phyloP scores from a whole-genome alignment of 2,888 invertebrate species.

The Pristionchus entomophagus region DNA sequence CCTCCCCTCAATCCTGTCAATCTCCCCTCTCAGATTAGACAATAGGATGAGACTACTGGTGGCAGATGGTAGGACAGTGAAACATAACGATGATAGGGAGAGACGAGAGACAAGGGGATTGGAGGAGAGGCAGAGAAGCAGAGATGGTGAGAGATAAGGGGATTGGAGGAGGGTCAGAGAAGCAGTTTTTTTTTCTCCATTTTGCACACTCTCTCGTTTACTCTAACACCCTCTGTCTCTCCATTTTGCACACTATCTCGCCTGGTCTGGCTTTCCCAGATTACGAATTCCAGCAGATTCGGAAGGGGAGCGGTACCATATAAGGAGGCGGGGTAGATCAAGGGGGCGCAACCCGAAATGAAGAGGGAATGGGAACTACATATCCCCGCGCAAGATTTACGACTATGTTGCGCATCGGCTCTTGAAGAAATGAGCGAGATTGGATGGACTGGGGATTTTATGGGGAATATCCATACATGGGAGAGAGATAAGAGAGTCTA shows the following conservation, averaged over 20 bases:
- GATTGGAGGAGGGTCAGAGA: background rate
- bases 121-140: background rate
- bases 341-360: background rate
- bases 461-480: background rate
- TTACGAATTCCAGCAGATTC: slow-evolving; percentile 21
- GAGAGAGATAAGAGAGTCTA: background rate
- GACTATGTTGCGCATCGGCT: background rate
- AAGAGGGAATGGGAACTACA: slow-evolving; percentile 26
- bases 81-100: slow-evolving; percentile 22
- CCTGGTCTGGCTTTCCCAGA: background rate
- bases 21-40: slow-evolving; percentile 18
- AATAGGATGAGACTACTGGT: background rate
- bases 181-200: no score
- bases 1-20: background rate
- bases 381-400: background rate
- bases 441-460: slow-evolving; percentile 36
- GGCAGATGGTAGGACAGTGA: slow-evolving; percentile 33
- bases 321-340: slow-evolving; percentile 19
- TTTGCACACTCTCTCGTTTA: slow-evolving; percentile 1
- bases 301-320: background rate
- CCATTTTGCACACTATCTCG: background rate
- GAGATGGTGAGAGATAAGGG: background rate
- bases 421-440: slow-evolving; percentile 29
- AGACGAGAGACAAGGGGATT: background rate
- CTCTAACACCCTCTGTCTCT: no score